phyloP scores from a whole-genome alignment of 2,797 vertebrate species.

The Argyrosomus regius region DNA sequence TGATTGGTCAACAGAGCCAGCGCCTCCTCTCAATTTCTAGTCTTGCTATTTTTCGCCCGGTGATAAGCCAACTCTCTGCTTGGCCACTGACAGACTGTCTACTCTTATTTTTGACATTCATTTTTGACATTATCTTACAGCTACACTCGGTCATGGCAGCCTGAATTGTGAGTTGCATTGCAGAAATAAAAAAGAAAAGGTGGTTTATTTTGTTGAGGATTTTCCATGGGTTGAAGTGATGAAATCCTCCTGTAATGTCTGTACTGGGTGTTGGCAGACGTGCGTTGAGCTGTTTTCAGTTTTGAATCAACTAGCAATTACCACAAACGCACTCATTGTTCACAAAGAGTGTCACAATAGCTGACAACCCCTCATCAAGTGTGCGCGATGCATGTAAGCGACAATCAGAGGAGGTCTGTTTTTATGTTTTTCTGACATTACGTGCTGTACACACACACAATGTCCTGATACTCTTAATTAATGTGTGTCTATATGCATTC shows the following conservation, averaged over 20 bases:
- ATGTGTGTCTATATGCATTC: background rate
- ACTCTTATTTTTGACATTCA: background rate
- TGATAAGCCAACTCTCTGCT: conserved; percentile 1
- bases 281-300: background rate
- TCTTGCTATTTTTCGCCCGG: background rate
- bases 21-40: background rate
- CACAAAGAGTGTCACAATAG: conserved; percentile 1
- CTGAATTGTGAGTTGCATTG: background rate
- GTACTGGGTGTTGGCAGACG: background rate
- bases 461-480: background rate
- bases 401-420: too few relatives aligned
- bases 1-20: background rate
- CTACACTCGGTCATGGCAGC: background rate
- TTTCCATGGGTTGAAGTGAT: conserved; percentile 40
- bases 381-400: background rate
- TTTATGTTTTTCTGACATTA: too few relatives aligned
- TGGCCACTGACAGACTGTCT: conserved; percentile 17
- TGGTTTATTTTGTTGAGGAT: conserved; percentile 12
- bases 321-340: background rate
- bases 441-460: background rate
- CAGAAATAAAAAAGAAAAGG: conserved; percentile 31
- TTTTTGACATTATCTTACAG: background rate
- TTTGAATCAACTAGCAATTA: conserved; percentile 16
- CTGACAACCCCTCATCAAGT: conserved; percentile 7
- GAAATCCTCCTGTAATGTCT: conserved; percentile 51